A percentile compares a stretch with the other conserved stretches of the same genome.
phyloP scores from a whole-genome alignment of 2,888 invertebrate species.

The Tenthredo distinguenda region DNA sequence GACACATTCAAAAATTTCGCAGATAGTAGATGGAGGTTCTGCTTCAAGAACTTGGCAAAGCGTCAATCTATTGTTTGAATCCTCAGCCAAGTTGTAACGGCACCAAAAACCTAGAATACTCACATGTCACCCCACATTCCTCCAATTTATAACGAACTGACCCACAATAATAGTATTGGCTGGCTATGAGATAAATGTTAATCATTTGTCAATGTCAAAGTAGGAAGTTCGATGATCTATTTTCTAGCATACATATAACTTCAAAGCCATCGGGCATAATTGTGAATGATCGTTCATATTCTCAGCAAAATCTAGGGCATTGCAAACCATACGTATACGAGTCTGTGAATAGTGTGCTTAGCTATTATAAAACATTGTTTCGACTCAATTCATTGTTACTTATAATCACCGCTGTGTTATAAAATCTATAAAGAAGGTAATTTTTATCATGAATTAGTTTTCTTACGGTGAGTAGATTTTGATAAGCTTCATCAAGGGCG shows the following conservation, averaged over 20 bases:
- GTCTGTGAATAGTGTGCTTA: neutral
- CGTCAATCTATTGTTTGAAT: constrained; percentile 48
- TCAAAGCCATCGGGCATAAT: constrained; percentile 24
- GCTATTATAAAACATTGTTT: neutral
- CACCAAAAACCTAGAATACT: constrained; percentile 35
- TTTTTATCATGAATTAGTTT: neutral
- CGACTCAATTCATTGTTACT: neutral
- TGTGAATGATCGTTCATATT: neutral
- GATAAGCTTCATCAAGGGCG: constrained; percentile 88
- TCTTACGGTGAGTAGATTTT: constrained; percentile 86
- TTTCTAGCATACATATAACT: neutral
- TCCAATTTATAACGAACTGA: constrained; percentile 1
- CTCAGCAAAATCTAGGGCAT: neutral
- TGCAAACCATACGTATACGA: neutral
- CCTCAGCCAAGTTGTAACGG: constrained; percentile 42
- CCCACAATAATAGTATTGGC: constrained; percentile 17
- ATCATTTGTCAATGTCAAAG: constrained; percentile 39
- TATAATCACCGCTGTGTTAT: neutral
- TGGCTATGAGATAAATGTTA: neutral
- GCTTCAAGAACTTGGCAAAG: constrained; percentile 46
- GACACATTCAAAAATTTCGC: neutral
- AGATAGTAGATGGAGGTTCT: constrained; percentile 20
- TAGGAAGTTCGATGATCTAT: neutral
- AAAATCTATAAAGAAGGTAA: neutral
- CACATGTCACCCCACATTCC: constrained; percentile 14